These are phyloP conservation scores for Odontamblyopus lacepedii DNA, from an alignment of 2,797 vertebrate species.

Conservation along the genomic window DNA sequence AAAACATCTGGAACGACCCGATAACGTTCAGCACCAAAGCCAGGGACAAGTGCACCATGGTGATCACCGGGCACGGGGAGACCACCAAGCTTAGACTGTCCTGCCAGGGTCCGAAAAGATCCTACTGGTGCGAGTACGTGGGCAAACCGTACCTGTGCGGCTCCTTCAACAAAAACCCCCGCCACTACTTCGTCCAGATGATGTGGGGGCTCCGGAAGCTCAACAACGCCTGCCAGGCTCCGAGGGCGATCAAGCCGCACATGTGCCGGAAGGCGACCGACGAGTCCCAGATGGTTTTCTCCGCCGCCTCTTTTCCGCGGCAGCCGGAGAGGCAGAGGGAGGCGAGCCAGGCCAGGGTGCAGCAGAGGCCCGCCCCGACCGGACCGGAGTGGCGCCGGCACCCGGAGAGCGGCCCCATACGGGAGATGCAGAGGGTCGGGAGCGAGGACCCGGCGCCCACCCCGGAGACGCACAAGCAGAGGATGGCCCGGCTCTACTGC, in stretches of 20 bases:
- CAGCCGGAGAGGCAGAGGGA: slow-evolving; percentile 20
- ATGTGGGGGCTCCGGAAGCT: slow-evolving; percentile 77
- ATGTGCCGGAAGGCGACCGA: slow-evolving; percentile 80
- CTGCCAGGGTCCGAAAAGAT: slow-evolving; percentile 64
- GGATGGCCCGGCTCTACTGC: slow-evolving; percentile 77
- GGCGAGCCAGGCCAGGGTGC: slow-evolving; percentile 7
- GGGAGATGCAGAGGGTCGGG: slow-evolving; percentile 22
- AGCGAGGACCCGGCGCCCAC: background rate
- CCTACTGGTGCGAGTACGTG: slow-evolving; percentile 84
- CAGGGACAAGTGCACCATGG: slow-evolving; percentile 78
- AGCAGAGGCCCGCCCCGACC: slow-evolving; percentile 10
- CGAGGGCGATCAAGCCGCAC: slow-evolving; percentile 65
- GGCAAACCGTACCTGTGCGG: slow-evolving; percentile 78
- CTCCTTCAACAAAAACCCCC: slow-evolving; percentile 79
- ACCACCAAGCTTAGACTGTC: slow-evolving; percentile 73
- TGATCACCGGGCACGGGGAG: slow-evolving; percentile 65
- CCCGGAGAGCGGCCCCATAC: background rate
- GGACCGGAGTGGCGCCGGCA: background rate
- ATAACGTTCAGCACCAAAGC: slow-evolving; percentile 79
- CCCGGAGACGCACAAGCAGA: slow-evolving; percentile 66
- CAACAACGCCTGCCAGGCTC: slow-evolving; percentile 73
- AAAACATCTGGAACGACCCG: slow-evolving; percentile 71
- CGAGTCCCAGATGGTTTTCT: slow-evolving; percentile 78
- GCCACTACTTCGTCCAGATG: slow-evolving; percentile 83
- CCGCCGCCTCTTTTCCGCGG: slow-evolving; percentile 48